Percentiles rank a stretch among this genome's conserved stretches.
Conservation (phyloP, 92 coral and sea anemone genomes). For the Blastomussa wellsi region DNA sequence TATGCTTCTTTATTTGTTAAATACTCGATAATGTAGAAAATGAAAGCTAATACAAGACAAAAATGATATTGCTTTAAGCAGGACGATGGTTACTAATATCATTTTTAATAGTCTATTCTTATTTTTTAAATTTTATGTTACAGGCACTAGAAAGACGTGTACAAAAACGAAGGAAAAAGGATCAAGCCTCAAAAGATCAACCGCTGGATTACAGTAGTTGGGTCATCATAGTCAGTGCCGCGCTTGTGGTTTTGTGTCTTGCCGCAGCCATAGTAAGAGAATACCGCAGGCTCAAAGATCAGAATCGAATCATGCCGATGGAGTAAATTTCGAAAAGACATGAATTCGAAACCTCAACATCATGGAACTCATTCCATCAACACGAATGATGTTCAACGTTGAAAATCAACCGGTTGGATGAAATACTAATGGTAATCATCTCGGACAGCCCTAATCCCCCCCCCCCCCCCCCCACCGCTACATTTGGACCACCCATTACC, state of each 20-base stretch:
- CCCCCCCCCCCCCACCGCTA: too few relatives aligned
- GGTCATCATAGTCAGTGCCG: constrained; percentile 8
- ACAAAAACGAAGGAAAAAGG: neutral
- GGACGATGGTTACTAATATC: neutral
- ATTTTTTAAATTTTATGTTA: neutral
- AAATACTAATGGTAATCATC: too few relatives aligned
- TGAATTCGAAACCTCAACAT: neutral
- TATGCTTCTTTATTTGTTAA: too few relatives aligned
- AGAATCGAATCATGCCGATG: neutral
- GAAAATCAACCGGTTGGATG: too few relatives aligned
- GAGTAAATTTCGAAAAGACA: neutral
- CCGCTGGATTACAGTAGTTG: constrained; percentile 7
- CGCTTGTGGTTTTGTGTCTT: neutral
- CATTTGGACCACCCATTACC: too few relatives aligned
- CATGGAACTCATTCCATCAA: too few relatives aligned
- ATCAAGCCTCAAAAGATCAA: neutral
- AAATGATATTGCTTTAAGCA: too few relatives aligned
- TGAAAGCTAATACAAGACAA: too few relatives aligned
- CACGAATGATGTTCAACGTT: neutral
- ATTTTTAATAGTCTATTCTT: neutral
- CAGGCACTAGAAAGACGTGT: constrained; percentile 5
- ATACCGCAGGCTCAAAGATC: constrained; percentile 21
- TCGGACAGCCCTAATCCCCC: too few relatives aligned
- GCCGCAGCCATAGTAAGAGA: neutral
- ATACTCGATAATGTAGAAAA: too few relatives aligned